Conservation (phyloP, 2,797 vertebrate species). For the Triplophysa bombifrons region DNA sequence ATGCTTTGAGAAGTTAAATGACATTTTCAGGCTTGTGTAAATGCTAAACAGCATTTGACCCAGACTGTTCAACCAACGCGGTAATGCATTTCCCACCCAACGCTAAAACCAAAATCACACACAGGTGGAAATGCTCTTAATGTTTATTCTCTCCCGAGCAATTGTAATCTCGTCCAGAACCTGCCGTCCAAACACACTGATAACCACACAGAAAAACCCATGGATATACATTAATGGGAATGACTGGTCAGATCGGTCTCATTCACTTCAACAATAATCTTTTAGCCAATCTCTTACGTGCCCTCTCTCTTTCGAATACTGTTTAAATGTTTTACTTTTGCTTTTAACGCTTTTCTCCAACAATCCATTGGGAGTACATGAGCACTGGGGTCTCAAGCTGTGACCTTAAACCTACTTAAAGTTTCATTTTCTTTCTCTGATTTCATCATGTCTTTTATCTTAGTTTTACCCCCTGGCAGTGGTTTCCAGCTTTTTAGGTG, state of each 20-base stretch:
- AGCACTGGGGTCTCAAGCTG: not conserved
- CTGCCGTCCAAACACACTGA: conserved; percentile 25
- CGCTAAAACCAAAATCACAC: conserved; percentile 16
- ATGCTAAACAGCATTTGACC: conserved; percentile 2
- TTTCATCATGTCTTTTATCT: conserved; percentile 23
- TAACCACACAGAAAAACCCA: conserved; percentile 7
- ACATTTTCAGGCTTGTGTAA: conserved; percentile 9
- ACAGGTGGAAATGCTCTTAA: conserved; percentile 15
- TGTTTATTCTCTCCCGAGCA: conserved; percentile 31
- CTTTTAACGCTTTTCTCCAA: not conserved
- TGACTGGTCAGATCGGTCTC: conserved; percentile 8
- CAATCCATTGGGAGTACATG: not conserved
- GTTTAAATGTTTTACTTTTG: not conserved
- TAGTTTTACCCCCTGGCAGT: conserved; percentile 24
- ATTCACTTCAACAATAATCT: conserved; percentile 2
- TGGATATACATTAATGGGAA: not conserved
- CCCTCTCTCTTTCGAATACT: not conserved
- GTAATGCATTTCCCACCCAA: not conserved
- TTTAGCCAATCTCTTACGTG: not conserved
- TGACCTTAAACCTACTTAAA: conserved; percentile 14
- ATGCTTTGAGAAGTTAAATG: not conserved
- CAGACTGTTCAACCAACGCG: conserved; percentile 13
- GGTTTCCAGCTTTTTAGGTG: conserved; percentile 16
- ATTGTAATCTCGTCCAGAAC: conserved; percentile 30
- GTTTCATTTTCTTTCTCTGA: not conserved